These are phyloP conservation scores for Delphinapterus leucas DNA, from an alignment of 2,113 vertebrate genomes.

Conservation along the genomic window DNA sequence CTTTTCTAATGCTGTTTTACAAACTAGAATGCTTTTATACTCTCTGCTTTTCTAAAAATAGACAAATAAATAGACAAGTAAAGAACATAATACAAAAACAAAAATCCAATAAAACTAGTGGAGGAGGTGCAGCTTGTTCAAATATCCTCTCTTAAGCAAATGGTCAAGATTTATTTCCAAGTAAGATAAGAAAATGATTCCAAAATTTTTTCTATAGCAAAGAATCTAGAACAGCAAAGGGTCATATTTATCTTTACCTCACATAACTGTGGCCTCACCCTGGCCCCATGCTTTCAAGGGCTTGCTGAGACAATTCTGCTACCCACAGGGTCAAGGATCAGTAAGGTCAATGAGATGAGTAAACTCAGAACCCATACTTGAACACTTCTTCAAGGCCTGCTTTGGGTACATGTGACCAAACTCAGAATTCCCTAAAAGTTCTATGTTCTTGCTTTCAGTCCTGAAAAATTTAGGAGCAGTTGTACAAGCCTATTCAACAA, in stretches of 20 bases:
- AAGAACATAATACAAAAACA: not conserved
- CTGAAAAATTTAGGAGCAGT: not conserved
- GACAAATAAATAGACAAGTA: not conserved
- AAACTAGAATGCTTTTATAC: not conserved
- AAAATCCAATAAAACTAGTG: not conserved
- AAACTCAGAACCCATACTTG: not conserved
- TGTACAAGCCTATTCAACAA: not conserved
- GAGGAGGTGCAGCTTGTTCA: not conserved
- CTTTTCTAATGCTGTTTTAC: not conserved
- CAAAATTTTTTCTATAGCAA: not conserved
- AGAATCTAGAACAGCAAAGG: not conserved
- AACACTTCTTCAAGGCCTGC: fast-evolving
- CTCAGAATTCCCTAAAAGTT: not conserved
- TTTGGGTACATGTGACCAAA: not conserved
- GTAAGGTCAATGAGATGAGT: not conserved
- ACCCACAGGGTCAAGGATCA: not conserved
- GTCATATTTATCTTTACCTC: not conserved
- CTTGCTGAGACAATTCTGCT: not conserved
- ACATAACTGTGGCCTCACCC: not conserved
- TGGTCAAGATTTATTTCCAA: not conserved
- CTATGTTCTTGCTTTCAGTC: not conserved
- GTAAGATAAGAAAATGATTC: not conserved
- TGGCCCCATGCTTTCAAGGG: not conserved
- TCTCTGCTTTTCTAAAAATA: not conserved
- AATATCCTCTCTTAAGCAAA: not conserved